phyloP scores from a whole-genome alignment of 2,888 invertebrate genomes.

The Stramonita haemastoma region DNA sequence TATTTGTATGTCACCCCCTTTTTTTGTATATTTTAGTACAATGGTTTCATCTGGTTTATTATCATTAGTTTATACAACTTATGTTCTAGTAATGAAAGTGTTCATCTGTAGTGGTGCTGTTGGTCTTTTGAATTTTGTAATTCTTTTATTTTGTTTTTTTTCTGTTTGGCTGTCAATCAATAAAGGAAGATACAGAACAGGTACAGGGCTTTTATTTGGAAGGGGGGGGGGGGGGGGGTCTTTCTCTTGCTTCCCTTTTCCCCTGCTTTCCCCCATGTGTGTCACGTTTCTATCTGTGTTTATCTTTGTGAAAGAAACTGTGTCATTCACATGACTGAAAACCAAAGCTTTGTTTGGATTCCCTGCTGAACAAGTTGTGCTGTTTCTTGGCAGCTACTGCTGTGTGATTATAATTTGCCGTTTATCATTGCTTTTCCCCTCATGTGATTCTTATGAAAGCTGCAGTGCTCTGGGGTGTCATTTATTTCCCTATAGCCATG shows the following conservation, averaged over 20 bases:
- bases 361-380: background rate
- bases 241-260: background rate
- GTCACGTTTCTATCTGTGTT: background rate
- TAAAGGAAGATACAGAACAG: conserved; percentile 1
- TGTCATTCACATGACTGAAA: background rate
- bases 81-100: background rate
- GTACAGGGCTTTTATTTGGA: background rate
- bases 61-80: no score
- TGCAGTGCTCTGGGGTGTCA: no score
- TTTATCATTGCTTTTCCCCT: background rate
- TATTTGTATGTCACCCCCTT: no score
- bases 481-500: no score
- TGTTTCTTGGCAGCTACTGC: no score
- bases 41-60: no score
- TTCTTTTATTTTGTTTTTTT: background rate
- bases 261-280: background rate
- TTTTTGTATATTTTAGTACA: no score
- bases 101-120: background rate
- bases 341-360: background rate
- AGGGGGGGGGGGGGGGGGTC: background rate
- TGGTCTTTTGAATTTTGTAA: background rate
- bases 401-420: background rate
- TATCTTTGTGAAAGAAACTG: background rate
- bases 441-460: background rate
- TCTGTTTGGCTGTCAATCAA: background rate